phyloP scores from a whole-genome alignment of 2,888 invertebrate species.

The Anthrax anthrax region DNA sequence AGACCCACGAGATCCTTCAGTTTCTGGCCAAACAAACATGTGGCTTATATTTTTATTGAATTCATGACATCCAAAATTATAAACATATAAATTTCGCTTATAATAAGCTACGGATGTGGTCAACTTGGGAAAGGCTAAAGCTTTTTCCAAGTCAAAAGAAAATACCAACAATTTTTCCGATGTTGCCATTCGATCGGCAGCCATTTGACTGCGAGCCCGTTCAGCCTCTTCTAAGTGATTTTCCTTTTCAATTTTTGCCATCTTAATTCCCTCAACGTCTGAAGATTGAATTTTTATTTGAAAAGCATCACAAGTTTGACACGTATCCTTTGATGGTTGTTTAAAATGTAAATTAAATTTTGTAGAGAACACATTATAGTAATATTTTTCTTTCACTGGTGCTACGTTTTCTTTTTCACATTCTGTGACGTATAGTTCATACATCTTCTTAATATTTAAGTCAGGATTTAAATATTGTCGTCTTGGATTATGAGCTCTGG shows the following conservation, averaged over 20 bases:
- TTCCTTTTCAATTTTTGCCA: conserved; percentile 16
- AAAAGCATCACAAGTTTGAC: conserved; percentile 5
- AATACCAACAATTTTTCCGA: conserved; percentile 5
- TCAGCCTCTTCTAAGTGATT: conserved; percentile 15
- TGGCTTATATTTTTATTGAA: no score
- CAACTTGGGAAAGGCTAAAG: conserved; percentile 15
- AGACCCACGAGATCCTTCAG: no score
- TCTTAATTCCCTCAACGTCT: conserved; percentile 10
- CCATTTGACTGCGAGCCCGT: conserved; percentile 14
- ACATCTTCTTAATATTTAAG: no score
- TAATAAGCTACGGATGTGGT: conserved; percentile 14
- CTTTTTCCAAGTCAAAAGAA: conserved; percentile 9
- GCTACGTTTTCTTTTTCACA: no score
- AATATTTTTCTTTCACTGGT: no score
- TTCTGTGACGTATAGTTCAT: no score
- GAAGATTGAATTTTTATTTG: conserved; percentile 10
- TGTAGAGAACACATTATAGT: no score
- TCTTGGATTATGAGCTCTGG: no score
- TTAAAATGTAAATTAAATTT: conserved; percentile 16
- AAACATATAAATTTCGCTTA: no score
- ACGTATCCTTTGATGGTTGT: conserved; percentile 14
- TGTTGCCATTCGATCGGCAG: conserved; percentile 4
- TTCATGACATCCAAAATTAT: no score
- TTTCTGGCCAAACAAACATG: no score
- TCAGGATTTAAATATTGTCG: conserved; percentile 15